phyloP scores from a whole-genome alignment of 2,113 vertebrate species.

The Pituophis catenifer region DNA sequence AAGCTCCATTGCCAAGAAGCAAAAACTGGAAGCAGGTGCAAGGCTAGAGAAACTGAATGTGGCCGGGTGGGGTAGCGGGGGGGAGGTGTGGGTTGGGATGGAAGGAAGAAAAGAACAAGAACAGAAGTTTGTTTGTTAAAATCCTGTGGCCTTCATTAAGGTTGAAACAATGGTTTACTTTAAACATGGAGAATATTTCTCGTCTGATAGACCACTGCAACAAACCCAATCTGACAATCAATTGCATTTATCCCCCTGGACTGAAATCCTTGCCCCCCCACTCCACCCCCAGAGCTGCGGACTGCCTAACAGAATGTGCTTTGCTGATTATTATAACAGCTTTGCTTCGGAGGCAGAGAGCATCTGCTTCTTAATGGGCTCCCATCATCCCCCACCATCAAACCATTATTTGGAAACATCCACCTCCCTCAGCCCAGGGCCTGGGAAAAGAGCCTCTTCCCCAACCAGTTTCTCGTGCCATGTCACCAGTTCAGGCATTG shows the following conservation, averaged over 20 bases:
- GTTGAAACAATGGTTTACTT: slow-evolving; percentile 72
- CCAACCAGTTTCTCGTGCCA: slow-evolving; percentile 26
- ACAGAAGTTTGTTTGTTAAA: slow-evolving; percentile 77
- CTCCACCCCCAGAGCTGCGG: slow-evolving; percentile 47
- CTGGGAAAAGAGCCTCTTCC: slow-evolving; percentile 66
- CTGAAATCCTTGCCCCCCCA: slow-evolving; percentile 57
- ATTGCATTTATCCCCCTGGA: slow-evolving; percentile 57
- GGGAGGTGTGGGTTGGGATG: not conserved
- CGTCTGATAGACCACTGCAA: slow-evolving; percentile 53
- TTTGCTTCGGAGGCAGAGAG: slow-evolving; percentile 67
- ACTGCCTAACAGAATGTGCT: slow-evolving; percentile 67
- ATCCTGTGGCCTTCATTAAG: slow-evolving; percentile 70
- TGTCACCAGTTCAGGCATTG: slow-evolving; percentile 57
- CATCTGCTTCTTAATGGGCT: slow-evolving; percentile 69
- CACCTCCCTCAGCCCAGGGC: slow-evolving; percentile 58
- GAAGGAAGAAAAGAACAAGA: slow-evolving; percentile 44
- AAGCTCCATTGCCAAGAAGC: slow-evolving; percentile 73
- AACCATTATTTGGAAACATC: slow-evolving; percentile 62
- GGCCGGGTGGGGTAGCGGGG: slow-evolving; percentile 19
- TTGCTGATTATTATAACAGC: slow-evolving; percentile 61
- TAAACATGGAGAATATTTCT: slow-evolving; percentile 67
- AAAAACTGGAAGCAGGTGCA: slow-evolving; percentile 80
- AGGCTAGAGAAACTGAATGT: slow-evolving; percentile 64
- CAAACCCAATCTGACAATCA: slow-evolving; percentile 65
- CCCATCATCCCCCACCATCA: slow-evolving; percentile 34